Base-by-base conservation (phyloP, 1,140 invertebrate species). In the Drosophila orosa region DNA sequence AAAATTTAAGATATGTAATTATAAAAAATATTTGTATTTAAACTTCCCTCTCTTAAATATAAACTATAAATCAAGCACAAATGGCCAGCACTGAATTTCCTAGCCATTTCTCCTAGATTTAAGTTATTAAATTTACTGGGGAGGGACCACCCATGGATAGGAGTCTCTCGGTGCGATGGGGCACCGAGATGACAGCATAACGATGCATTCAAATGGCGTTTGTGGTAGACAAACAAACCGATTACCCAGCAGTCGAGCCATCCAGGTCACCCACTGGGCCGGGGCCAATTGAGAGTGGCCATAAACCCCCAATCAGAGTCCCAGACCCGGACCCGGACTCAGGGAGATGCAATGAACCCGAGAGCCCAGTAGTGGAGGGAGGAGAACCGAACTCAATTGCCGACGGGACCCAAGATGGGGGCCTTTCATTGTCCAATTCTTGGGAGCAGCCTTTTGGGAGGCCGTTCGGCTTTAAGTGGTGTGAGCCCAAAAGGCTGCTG, bases 141-240 rank as follows among this genome's bases (percentile, higher is more conserved):
- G 44, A n/a, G 9, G 17, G 59, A 39, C 63, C 62, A 55, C 67
- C 67, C 63, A 22, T 15, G 22, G 24, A 22, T 31, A 33, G 27
- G 10, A 40, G 29, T 37, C 25, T 50, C 52, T 59, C 19, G 12
- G 40, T 52, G 31, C 24, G 22, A 15, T 22, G 29, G 37, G 50
- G 17, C 22, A 25, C 35, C 39, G 24, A 33, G 57, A 86, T 75
- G 75, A 79, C 69, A 76, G 78, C 79, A 87, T 87, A 86, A 86
- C 83, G 72, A 76, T 74, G 75, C 75, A 85, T 78, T 80, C 83
- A 86, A 87, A 56, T 80, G 68, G 55, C 62, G 63, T 52, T 81
- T 72, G 77, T 75, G 71, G 73, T 63, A 77, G 75, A 89, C 72
- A 86, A 86, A 86, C 82, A 86, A 86, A 73, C 75, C 83, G 83